Evolutionary conservation across 2,888 invertebrate genomes (phyloP), one percentile per base, ranked within the genome.

Genomic region (Dryococelus australis): DNA sequence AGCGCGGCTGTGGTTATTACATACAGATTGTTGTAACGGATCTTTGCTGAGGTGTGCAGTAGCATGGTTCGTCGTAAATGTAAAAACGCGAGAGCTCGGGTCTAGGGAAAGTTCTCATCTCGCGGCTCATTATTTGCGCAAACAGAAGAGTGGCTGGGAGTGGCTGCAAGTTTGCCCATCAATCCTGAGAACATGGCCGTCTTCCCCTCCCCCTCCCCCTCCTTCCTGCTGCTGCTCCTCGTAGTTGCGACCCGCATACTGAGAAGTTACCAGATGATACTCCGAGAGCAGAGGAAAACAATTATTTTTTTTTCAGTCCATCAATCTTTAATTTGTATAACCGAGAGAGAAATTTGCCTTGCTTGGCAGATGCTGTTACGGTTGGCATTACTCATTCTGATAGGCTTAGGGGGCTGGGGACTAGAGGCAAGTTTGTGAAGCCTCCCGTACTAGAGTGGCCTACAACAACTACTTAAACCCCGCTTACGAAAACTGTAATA

Each of bases 371-470:
- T 86, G 83, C 65, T 86, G 43, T 27, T 86, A 84, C 28, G 27
- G 84, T 84, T 84, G 28, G 86, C 85, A 87, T 87, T 87, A 85
- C 87, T 87, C 87, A 87, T 87, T 87, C 81, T 81, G 83, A 86
- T 86, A 26, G 80, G 78, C 84, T 87, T 81, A 78, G 43, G 65
- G 43, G 27, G 78, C 43, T 24, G 51, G 26, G 43, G 24, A 13
- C 24, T 24, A 24, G 65, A 65, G 5, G 65, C 24, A 24, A 65
- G 65, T 6, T 16, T 8, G 65, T 16, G 65, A 65, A 65, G 20
- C 65, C 65, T 65, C 16, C 16, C 20, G 65, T 65, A 24, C 65
- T 20, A 65, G 24, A 65, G 65, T 65, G 65, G 16, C 20, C 24
- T 65, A 65, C 16, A 20, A n/a, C n/a, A n/a, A n/a, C n/a, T n/a